Percentiles rank a stretch among this genome's conserved stretches.
Evolutionary conservation across 2,888 invertebrate genomes (phyloP).

Genomic region (Andricus curvator): DNA sequence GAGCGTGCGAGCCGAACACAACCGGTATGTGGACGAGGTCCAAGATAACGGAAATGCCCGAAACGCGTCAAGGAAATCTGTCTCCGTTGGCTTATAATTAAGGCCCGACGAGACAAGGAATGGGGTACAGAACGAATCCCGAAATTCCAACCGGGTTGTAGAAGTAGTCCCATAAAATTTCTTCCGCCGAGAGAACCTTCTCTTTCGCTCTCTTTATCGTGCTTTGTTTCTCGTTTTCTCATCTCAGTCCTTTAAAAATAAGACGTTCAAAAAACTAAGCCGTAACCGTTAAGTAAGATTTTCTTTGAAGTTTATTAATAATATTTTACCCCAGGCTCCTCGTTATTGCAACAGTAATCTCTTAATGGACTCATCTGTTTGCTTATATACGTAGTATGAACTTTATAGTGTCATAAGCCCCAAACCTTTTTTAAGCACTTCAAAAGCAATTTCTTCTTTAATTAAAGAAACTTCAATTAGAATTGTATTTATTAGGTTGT

Average conservation of each 20-base stretch:
- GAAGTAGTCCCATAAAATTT: constrained; percentile 33
- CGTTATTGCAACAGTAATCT: constrained; percentile 5
- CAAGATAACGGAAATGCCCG: constrained; percentile 58
- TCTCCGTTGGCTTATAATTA: constrained; percentile 47
- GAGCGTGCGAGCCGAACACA: constrained; percentile 43
- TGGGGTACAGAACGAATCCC: constrained; percentile 19
- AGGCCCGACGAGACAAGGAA: constrained; percentile 37
- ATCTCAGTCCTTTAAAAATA: not conserved
- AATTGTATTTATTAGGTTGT: no score
- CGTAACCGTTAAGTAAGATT: constrained; percentile 9
- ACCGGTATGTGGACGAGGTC: constrained; percentile 40
- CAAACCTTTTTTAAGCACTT: not conserved
- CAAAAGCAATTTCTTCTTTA: no score
- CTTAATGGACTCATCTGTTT: constrained; percentile 5
- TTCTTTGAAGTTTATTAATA: constrained; percentile 11
- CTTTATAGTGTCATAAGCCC: not conserved
- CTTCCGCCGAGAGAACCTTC: constrained; percentile 14
- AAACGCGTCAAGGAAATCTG: constrained; percentile 53
- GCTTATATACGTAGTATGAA: not conserved
- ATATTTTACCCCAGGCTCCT: not conserved
- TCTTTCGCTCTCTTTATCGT: constrained; percentile 30
- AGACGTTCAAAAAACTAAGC: not conserved
- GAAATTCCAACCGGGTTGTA: constrained; percentile 25
- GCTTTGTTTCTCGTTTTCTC: constrained; percentile 21
- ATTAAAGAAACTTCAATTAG: no score